Conservation (phyloP, 2,888 invertebrate genomes). For the Dendrolimus pini region DNA sequence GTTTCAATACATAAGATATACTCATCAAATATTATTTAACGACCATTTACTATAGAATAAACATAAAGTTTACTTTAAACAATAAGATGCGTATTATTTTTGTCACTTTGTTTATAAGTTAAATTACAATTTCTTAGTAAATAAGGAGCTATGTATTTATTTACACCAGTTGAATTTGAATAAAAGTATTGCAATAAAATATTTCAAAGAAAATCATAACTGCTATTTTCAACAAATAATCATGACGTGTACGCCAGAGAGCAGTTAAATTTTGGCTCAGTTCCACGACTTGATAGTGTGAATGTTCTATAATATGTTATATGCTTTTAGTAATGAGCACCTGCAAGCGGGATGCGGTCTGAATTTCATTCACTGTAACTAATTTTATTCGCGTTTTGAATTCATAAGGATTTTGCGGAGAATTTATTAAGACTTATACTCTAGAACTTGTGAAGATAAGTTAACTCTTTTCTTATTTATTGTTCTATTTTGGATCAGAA, state of each 20-base stretch:
- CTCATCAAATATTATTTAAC: no score
- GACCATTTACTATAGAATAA: no score
- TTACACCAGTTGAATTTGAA: no score
- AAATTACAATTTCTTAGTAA: no score
- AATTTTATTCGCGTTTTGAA: not conserved
- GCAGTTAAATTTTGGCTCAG: slow-evolving; percentile 16
- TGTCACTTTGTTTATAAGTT: no score
- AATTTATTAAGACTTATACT: not conserved
- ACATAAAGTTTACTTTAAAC: no score
- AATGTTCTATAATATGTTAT: slow-evolving; percentile 6
- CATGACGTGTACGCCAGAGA: not conserved
- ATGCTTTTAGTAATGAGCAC: slow-evolving; percentile 15
- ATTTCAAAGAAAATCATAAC: not conserved
- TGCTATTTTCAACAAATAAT: not conserved
- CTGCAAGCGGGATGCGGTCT: slow-evolving; percentile 12
- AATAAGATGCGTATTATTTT: no score
- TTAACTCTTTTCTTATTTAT: no score
- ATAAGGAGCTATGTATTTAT: no score
- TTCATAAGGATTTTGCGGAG: not conserved
- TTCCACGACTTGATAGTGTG: slow-evolving; percentile 8
- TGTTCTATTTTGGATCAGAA: no score
- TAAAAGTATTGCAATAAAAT: not conserved
- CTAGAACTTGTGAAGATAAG: not conserved
- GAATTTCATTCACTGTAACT: slow-evolving; percentile 14
- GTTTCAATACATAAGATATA: no score